Evolutionary conservation across 2,797 vertebrate genomes (phyloP), one percentile per base, ranked within the genome.

Genomic region (Phylloscopus collybita): DNA sequence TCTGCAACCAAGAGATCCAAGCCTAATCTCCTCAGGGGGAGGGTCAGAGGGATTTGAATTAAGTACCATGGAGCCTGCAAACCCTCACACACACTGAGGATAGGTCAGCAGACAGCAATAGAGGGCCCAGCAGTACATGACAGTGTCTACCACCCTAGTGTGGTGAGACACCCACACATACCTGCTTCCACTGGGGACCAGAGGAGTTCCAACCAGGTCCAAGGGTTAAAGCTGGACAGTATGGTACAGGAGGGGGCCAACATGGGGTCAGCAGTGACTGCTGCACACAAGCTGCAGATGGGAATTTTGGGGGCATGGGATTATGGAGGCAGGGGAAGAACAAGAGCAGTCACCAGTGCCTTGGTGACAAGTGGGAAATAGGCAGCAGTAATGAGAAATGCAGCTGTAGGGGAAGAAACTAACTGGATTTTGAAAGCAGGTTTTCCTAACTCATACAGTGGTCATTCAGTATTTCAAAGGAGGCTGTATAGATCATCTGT

Each of bases 1-100:
- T 89, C 84, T 78, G 79, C 94, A 90, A 91, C 30, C 74, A 86
- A 61, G 29, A 50, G 57, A 95, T 64, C 65, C 53, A 54, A 75
- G n/a, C 5, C 4, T 86, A 88, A 71, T 93, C 80, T 93, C 80
- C 60, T 90, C 92, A 64, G 34, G 13, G 53, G 54, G 60, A 88
- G 73, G 36, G 42, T 44, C 59, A 79, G 50, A 91, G 47, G 60
- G 42, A 71, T 40, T 90, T 47, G 40, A 42, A 90, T 92, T 86
- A 90, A 93, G 72, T n/a, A 70, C 78, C 78, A 73, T 4, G 2
- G 4, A 86, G 60, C 42, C 65, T 85, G 56, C n/a, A 93, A 90
- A 92, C 60, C 34, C 23, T 15, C 36, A 6, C 21, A 38, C 27
- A 54, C 38, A 40, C 53, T 3, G 5, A 85, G 34, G 40, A 45